Percentiles rank a stretch among this genome's conserved stretches.
phyloP scores from a whole-genome alignment of 2,113 vertebrate genomes.

The Cebidichthys violaceus region DNA sequence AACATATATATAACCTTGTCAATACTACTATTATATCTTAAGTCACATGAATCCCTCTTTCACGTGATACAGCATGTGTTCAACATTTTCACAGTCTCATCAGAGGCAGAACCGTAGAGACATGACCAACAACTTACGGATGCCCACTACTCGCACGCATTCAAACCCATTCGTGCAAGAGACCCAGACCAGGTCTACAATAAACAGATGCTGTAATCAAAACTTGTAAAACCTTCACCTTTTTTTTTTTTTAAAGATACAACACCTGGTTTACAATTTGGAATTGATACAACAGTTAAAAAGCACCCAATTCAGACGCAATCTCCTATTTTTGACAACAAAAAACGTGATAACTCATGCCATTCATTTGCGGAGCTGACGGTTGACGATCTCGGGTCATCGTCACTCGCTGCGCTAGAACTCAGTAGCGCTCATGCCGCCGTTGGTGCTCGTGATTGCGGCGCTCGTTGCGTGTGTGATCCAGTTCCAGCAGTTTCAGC shows the following conservation, averaged over 20 bases:
- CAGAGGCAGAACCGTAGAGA: neutral
- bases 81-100: constrained; percentile 34
- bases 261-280: neutral
- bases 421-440: constrained; percentile 19
- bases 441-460: constrained; percentile 79
- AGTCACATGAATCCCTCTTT: neutral
- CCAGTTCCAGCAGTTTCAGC: constrained; percentile 85
- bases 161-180: neutral
- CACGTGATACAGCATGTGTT: too few relatives aligned
- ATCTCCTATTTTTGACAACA: neutral
- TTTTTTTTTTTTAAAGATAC: neutral
- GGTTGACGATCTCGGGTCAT: neutral
- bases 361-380: neutral
- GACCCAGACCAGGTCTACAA: neutral
- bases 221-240: neutral
- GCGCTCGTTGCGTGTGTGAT: constrained; percentile 69
- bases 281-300: neutral
- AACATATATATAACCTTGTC: neutral
- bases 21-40: neutral
- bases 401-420: neutral
- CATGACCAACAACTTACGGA: neutral
- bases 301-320: neutral
- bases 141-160: constrained; percentile 9
- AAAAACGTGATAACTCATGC: neutral
- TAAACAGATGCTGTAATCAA: constrained; percentile 14